Percentiles rank a stretch among this genome's conserved stretches.
Conservation (phyloP, 2,888 invertebrate species). For the Orthosia incerta region DNA sequence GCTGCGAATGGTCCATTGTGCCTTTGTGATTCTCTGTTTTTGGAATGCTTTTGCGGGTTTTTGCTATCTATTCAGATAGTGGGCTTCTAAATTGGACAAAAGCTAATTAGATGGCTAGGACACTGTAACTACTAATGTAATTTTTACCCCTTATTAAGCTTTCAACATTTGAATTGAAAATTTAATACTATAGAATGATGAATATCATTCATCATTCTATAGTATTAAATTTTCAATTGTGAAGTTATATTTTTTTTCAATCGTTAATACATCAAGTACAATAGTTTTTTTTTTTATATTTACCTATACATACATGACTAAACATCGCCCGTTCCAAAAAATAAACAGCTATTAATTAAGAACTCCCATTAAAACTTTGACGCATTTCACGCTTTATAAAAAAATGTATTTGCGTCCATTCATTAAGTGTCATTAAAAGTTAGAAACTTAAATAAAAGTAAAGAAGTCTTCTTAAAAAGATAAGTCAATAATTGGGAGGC, state of each 20-base stretch:
- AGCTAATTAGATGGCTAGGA: not conserved
- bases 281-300: too few species aligned
- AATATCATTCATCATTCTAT: too few species aligned
- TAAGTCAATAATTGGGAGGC: conserved; percentile 44
- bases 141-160: too few species aligned
- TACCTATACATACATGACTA: too few species aligned
- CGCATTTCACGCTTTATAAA: conserved; percentile 8
- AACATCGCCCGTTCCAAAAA: not conserved
- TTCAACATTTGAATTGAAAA: too few species aligned
- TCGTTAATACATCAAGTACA: too few species aligned
- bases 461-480: conserved; percentile 29
- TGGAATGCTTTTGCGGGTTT: conserved; percentile 19
- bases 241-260: too few species aligned
- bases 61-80: not conserved
- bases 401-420: conserved; percentile 28
- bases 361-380: conserved; percentile 13
- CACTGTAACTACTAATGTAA: too few species aligned
- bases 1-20: conserved; percentile 58
- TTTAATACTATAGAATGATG: too few species aligned
- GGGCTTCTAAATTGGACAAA: conserved; percentile 9
- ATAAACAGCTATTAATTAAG: conserved; percentile 2
- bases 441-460: conserved; percentile 40
- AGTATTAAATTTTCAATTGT: too few species aligned
- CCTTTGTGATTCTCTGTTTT: conserved; percentile 32
- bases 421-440: conserved; percentile 35